Percentiles rank a stretch among this genome's conserved stretches.
Conservation (phyloP, 2,888 invertebrate genomes). For the Stomorhina lunata region DNA sequence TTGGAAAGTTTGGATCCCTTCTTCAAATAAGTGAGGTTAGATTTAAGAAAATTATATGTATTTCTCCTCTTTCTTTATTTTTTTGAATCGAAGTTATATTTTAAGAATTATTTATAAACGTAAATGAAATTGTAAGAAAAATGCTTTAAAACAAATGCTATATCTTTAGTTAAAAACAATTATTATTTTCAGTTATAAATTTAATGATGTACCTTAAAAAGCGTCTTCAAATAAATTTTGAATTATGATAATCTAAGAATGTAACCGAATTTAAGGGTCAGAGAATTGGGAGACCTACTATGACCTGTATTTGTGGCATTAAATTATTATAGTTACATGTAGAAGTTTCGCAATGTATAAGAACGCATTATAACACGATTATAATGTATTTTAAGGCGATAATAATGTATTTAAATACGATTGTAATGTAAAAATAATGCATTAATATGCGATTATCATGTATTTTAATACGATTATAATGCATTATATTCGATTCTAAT, state of each 20-base stretch:
- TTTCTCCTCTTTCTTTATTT: neutral
- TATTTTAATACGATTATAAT: too few species aligned
- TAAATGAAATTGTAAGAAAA: neutral
- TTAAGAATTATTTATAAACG: neutral
- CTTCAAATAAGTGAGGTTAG: constrained; percentile 82
- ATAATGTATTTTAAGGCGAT: too few species aligned
- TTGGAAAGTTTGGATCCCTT: constrained; percentile 96
- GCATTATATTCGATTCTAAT: too few species aligned
- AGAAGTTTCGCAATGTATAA: too few species aligned
- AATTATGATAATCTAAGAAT: neutral
- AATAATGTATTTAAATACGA: too few species aligned
- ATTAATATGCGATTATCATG: too few species aligned
- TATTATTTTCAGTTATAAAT: neutral
- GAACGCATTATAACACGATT: too few species aligned
- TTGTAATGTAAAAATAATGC: too few species aligned
- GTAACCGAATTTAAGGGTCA: neutral
- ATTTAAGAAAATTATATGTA: neutral
- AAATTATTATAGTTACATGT: too few species aligned
- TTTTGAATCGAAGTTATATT: constrained; percentile 14
- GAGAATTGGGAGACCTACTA: neutral
- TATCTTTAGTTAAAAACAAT: neutral
- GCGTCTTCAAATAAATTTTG: neutral
- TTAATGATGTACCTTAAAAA: constrained; percentile 13
- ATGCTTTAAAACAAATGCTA: constrained; percentile 3
- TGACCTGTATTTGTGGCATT: too few species aligned